A percentile compares a stretch with the other conserved stretches of the same genome.
Conservation (phyloP, 2,113 vertebrate species). For the Malurus cyaneus region DNA sequence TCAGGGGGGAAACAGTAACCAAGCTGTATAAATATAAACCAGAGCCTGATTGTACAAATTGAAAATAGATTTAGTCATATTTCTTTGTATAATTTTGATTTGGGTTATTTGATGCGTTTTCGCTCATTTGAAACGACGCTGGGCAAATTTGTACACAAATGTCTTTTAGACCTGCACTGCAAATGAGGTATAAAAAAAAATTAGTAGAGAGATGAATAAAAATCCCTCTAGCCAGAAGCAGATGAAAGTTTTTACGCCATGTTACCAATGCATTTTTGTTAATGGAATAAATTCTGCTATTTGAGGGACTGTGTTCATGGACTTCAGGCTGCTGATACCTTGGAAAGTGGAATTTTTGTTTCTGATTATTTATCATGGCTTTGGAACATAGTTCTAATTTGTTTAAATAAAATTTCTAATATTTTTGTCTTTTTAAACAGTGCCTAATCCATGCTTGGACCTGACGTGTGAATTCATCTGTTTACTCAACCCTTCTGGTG, state of each 20-base stretch:
- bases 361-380: neutral
- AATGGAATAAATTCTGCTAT: neutral
- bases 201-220: neutral
- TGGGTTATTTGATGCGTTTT: neutral
- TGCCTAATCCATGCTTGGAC: conserved; percentile 88
- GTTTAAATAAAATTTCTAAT: neutral
- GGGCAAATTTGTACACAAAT: neutral
- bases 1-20: neutral
- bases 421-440: conserved; percentile 68
- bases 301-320: neutral
- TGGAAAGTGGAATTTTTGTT: neutral
- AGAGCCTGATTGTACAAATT: neutral
- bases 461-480: conserved; percentile 94
- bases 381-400: neutral
- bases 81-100: neutral
- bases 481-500: conserved; percentile 90
- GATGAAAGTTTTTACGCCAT: neutral
- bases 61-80: neutral
- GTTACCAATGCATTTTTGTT: neutral
- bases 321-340: neutral
- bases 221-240: neutral
- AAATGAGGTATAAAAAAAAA: neutral
- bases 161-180: neutral
- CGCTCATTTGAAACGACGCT: neutral
- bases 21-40: neutral